Conservation (phyloP, 2,888 invertebrate genomes). For the Conistra vaccinii region DNA sequence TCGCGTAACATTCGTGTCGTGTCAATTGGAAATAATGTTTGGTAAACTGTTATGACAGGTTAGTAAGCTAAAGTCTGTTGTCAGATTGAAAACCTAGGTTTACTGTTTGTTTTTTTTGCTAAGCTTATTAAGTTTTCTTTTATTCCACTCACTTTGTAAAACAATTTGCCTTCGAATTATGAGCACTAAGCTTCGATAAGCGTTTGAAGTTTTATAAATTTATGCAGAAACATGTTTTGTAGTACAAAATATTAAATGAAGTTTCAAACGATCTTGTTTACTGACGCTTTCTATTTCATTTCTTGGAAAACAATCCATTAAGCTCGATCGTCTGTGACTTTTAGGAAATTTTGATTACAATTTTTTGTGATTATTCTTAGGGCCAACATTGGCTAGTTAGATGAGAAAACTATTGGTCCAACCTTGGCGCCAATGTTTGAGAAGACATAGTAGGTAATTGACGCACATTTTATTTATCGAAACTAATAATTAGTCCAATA, state of each 20-base stretch:
- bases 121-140: neutral
- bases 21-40: neutral
- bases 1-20: neutral
- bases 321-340: neutral
- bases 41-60: neutral
- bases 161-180: neutral
- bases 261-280: conserved; percentile 4
- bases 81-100: too few species aligned
- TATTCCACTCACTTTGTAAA: neutral
- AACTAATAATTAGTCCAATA: conserved; percentile 28
- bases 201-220: conserved; percentile 9
- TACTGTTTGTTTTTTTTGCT: neutral
- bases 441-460: neutral
- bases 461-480: conserved; percentile 6
- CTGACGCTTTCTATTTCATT: conserved; percentile 7
- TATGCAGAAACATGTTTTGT: conserved; percentile 18
- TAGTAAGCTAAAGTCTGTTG: neutral
- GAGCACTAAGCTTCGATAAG: neutral
- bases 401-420: neutral
- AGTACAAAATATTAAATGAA: conserved; percentile 12
- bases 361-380: conserved; percentile 2
- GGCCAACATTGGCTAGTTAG: neutral
- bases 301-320: conserved; percentile 1
- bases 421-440: neutral
- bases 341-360: neutral